Evolutionary conservation across 2,113 vertebrate species (phyloP).

Genomic region (Salminus brasiliensis): DNA sequence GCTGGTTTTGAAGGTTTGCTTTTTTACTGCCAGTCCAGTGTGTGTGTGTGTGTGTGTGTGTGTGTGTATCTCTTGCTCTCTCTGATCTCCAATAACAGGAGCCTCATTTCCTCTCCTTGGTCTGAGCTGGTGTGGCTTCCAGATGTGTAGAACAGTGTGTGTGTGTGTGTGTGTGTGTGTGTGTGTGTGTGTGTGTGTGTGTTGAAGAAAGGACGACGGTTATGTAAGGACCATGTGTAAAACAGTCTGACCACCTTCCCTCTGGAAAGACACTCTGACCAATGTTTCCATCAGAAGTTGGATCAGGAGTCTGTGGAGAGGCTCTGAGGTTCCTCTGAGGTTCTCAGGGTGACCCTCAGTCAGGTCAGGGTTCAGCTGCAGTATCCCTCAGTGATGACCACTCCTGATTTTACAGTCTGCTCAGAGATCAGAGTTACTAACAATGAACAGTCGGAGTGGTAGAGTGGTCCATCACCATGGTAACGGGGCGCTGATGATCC

Average conservation of each 20-base stretch:
- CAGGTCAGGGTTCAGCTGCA: too few species aligned
- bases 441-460: too few species aligned
- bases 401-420: too few species aligned
- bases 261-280: neutral
- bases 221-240: constrained; percentile 40
- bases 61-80: neutral
- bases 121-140: constrained; percentile 22
- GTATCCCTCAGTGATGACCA: too few species aligned
- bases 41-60: neutral
- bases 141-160: neutral
- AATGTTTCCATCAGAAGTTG: neutral
- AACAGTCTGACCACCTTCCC: neutral
- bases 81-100: neutral
- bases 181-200: constrained; percentile 26
- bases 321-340: neutral
- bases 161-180: constrained; percentile 17
- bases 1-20: neutral
- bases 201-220: neutral
- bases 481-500: too few species aligned
- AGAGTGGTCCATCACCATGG: too few species aligned
- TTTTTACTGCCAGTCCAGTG: neutral
- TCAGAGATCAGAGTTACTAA: too few species aligned
- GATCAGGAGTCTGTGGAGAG: neutral
- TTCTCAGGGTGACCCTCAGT: neutral
- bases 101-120: neutral